Conservation (phyloP, 2,797 vertebrate species). For the Tamandua tetradactyla region DNA sequence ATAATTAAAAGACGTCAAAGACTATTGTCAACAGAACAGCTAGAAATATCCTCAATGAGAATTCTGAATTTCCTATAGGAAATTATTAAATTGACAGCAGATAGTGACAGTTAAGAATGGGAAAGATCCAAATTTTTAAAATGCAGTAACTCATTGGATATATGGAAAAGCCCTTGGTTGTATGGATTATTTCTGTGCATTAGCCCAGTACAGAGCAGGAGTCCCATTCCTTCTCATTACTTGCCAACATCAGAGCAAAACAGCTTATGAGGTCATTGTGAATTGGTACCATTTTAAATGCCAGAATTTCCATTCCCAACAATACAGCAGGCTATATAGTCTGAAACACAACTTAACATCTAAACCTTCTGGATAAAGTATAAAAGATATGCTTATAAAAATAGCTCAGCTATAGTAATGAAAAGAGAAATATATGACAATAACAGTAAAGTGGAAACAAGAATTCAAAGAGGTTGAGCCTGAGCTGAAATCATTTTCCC, state of each 20-base stretch:
- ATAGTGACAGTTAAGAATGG: not conserved
- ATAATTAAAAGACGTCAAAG: slow-evolving; percentile 54
- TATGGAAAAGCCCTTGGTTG: not conserved
- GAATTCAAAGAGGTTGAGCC: not conserved
- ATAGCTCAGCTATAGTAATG: not conserved
- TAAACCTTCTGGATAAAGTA: not conserved
- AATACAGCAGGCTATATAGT: not conserved
- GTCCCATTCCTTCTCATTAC: not conserved
- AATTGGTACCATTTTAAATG: not conserved
- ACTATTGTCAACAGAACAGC: not conserved
- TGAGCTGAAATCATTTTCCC: not conserved
- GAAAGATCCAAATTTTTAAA: slow-evolving; percentile 48
- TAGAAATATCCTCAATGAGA: slow-evolving; percentile 45
- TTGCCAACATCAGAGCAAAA: not conserved
- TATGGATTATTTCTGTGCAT: not conserved
- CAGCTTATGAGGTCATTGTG: not conserved
- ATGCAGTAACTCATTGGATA: too few relatives aligned
- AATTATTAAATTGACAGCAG: slow-evolving; percentile 38
- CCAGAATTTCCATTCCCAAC: not conserved
- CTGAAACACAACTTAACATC: not conserved
- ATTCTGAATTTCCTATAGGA: slow-evolving; percentile 44
- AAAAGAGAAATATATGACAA: not conserved
- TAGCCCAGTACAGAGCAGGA: not conserved
- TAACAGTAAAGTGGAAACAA: not conserved
- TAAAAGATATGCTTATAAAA: not conserved